Evolutionary conservation across 2,113 vertebrate genomes (phyloP).

Genomic region (Buteo buteo): DNA sequence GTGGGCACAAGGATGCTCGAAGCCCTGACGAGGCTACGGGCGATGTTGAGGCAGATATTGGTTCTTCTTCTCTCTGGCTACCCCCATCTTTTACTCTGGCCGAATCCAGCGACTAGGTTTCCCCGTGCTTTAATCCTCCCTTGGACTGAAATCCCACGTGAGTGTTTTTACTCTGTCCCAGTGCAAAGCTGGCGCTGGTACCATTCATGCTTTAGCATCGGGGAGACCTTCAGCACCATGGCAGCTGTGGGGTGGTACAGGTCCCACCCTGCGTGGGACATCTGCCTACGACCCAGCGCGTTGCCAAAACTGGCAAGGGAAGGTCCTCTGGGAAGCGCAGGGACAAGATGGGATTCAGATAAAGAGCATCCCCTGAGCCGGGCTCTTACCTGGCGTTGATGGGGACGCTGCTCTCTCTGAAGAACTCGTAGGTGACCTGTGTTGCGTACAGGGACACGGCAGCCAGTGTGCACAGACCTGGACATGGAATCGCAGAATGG

Average conservation of each 20-base stretch:
- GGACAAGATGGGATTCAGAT: neutral
- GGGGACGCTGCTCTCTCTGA: slow-evolving; percentile 86
- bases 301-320: neutral
- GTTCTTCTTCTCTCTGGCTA: neutral
- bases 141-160: neutral
- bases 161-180: neutral
- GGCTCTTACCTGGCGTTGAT: slow-evolving; percentile 85
- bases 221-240: neutral
- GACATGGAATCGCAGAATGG: neutral
- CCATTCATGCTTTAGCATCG: neutral
- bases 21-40: neutral
- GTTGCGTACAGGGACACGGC: slow-evolving; percentile 94
- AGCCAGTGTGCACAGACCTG: slow-evolving; percentile 89
- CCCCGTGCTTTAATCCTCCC: neutral
- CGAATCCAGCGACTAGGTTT: accelerated
- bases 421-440: slow-evolving; percentile 92
- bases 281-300: accelerated
- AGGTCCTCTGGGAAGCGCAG: neutral
- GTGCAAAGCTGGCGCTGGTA: accelerated
- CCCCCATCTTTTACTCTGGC: neutral
- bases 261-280: accelerated
- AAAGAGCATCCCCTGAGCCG: accelerated
- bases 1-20: accelerated
- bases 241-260: neutral
- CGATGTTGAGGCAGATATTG: accelerated